Evolutionary conservation across 2,888 invertebrate species (phyloP), one percentile per base, ranked within the genome.

Genomic region (Acanthococcus lagerstroemiae): DNA sequence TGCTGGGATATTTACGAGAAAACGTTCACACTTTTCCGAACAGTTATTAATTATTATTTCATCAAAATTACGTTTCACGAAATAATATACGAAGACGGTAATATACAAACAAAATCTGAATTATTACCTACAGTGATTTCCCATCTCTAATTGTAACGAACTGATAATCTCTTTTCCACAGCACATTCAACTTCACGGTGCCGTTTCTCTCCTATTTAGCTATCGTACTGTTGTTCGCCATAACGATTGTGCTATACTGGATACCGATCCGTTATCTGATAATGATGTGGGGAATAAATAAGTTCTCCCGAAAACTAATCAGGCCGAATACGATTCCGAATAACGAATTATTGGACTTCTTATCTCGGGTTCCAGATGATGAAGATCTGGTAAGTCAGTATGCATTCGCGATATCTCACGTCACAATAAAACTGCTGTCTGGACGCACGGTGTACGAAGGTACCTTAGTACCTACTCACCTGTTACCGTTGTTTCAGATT

Each of bases 171-270:
- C n/a, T n/a, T n/a, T 72, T 69, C 82, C 83, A 69, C 81, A 95
- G 94, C 79, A 86, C 94, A 68, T 92, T 94, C 79, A 95, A 95
- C 78, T 99, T 96, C 80, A 93, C 95, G 68, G 90, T 95, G 76
- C 95, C 96, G 69, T 96, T 95, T 80, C 79, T 99, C 71, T 95
- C 95, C 73, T 90, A 89, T 80, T 80, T 99, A 76, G 93, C 95
- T 19, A 88, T 95, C 72, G 77, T 87, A 46, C 81, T 91, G 72
- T 78, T 94, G 60, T 75, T 85, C 67, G 79, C 84, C 56, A 90
- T 84, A 12, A 84, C 86, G 71, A 70, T 90, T 60, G 85, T 96
- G 9, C 79, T 97, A 19, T 96, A 95, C 75, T 82, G 88, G 71
- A 83, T 99, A 74, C 95, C 96, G 45, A 78, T 95, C 60, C 83